A percentile compares a stretch with the other conserved stretches of the same genome.
Conservation (phyloP, 30 jellyfish, hydroid and myxozoan species). For the Aurelia aurita region DNA sequence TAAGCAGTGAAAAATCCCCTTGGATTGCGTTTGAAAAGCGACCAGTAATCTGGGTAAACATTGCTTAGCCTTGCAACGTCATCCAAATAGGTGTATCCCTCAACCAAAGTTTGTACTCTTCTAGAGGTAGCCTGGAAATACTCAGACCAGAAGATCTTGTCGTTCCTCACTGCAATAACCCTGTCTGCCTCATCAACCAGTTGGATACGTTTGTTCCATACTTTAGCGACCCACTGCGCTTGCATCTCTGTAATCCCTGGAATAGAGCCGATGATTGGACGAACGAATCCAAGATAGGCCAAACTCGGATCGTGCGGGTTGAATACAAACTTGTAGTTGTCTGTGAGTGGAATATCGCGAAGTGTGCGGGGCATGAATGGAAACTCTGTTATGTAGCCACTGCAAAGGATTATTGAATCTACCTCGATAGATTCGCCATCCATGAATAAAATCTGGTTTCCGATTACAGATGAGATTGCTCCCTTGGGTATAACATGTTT, state of each 20-base stretch:
- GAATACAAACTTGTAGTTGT: conserved; percentile 78
- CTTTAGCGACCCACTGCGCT: conserved; percentile 85
- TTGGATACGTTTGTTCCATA: conserved; percentile 65
- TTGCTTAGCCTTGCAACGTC: conserved; percentile 75
- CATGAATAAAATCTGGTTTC: conserved; percentile 44
- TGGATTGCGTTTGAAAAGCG: conserved; percentile 77
- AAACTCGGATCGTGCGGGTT: conserved; percentile 71
- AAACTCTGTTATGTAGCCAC: conserved; percentile 78
- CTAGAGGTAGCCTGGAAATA: conserved; percentile 83
- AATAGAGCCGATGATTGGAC: conserved; percentile 94
- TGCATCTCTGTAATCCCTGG: conserved; percentile 92
- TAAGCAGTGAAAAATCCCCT: conserved; percentile 73
- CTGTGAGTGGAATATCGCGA: conserved; percentile 25
- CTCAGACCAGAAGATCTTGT: conserved; percentile 70
- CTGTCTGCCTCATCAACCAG: conserved; percentile 47
- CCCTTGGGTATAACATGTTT: conserved; percentile 85
- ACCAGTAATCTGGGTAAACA: conserved; percentile 84
- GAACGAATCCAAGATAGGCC: conserved; percentile 83
- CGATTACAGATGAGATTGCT: conserved; percentile 62
- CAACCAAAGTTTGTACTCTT: conserved; percentile 82
- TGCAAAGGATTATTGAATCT: conserved; percentile 84
- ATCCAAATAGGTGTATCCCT: conserved; percentile 84
- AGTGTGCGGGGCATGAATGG: conserved; percentile 63
- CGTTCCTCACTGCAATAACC: conserved; percentile 34
- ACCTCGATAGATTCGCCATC: conserved; percentile 73